Conservation (phyloP, 1,140 invertebrate species). For the Medauroidea extradentata region DNA sequence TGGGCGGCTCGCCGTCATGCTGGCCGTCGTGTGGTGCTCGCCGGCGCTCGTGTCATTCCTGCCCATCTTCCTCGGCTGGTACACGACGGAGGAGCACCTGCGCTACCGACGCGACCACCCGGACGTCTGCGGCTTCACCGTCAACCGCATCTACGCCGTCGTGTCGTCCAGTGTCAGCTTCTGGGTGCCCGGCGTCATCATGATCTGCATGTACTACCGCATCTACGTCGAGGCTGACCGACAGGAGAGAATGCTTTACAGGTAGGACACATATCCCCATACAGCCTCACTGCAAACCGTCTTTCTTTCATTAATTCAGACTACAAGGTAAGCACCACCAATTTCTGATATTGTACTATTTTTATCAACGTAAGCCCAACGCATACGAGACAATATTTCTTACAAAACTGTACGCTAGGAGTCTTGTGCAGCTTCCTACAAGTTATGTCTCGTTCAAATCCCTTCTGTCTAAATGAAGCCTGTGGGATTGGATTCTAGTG, state of each 20-base stretch:
- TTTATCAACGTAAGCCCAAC: no score
- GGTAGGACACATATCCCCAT: no score
- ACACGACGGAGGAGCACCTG: constrained; percentile 78
- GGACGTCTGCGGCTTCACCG: constrained; percentile 77
- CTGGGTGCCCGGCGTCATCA: constrained; percentile 91
- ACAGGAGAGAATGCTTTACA: constrained; percentile 86
- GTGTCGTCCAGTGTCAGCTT: constrained; percentile 91
- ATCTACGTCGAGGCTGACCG: constrained; percentile 88
- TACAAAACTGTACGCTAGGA: no score
- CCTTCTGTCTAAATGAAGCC: no score
- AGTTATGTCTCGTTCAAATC: no score
- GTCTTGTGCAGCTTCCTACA: no score
- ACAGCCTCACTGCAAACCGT: no score
- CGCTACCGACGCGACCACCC: constrained; percentile 64
- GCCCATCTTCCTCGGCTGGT: constrained; percentile 92
- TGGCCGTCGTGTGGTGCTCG: constrained; percentile 85
- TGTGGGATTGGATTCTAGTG: no score
- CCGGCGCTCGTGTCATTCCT: constrained; percentile 90
- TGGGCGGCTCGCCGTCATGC: constrained; percentile 66
- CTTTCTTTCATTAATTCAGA: no score
- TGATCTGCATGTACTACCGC: constrained; percentile 91
- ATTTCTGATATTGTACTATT: no score
- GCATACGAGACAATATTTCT: no score
- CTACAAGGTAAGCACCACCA: no score
- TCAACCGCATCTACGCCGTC: constrained; percentile 85